A percentile compares a stretch with the other conserved stretches of the same genome.
phyloP scores from a whole-genome alignment of 2,113 vertebrate genomes.

The Tetraodon nigroviridis region DNA sequence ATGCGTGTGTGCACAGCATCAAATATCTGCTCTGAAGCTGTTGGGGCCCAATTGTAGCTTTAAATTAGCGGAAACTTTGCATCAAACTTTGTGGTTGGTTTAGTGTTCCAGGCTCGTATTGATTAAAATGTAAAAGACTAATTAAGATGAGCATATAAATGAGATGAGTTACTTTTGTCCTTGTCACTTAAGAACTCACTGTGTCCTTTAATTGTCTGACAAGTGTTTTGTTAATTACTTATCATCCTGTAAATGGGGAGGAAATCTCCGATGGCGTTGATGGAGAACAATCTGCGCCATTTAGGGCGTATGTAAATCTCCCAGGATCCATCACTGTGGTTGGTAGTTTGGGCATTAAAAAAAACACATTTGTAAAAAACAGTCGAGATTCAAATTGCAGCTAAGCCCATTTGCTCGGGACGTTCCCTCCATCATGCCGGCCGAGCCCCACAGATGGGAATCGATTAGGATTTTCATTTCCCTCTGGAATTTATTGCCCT shows the following conservation, averaged over 20 bases:
- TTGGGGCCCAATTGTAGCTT: no score
- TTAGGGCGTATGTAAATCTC: constrained; percentile 52
- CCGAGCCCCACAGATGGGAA: constrained; percentile 2
- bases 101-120: no score
- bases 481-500: no score
- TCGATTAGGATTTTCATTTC: constrained; percentile 21
- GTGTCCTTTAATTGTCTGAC: constrained; percentile 54
- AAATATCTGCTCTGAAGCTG: no score
- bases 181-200: constrained; percentile 25
- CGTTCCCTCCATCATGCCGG: constrained; percentile 1
- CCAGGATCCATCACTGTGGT: constrained; percentile 61
- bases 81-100: no score
- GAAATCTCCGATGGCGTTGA: constrained; percentile 44
- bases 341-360: constrained; percentile 65
- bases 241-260: constrained; percentile 15
- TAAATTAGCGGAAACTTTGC: no score
- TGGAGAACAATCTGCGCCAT: constrained; percentile 52
- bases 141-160: not conserved
- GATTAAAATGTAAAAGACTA: not conserved
- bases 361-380: constrained; percentile 65
- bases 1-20: no score
- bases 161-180: not conserved
- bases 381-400: constrained; percentile 68
- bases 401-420: constrained; percentile 51
- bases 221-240: constrained; percentile 46